These are phyloP conservation scores for Cydia fagiglandana DNA, from an alignment of 1,140 invertebrate species.

Conservation along the genomic window DNA sequence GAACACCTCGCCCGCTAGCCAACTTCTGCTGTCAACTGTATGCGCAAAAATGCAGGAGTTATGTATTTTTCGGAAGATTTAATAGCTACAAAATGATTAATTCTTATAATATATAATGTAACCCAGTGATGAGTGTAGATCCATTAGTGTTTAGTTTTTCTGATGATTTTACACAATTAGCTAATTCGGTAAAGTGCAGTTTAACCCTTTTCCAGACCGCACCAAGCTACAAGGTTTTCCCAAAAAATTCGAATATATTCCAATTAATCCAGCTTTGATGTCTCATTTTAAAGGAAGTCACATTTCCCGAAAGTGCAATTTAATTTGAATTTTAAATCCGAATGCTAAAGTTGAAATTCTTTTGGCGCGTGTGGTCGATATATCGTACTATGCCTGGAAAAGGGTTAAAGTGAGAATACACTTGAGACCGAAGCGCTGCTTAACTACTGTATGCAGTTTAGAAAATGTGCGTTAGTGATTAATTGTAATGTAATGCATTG, in stretches of 20 bases:
- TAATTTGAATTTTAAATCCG: too few species aligned
- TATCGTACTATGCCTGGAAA: too few species aligned
- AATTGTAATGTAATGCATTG: conserved; percentile 40
- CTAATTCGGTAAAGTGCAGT: conserved; percentile 32
- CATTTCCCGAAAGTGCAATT: too few species aligned
- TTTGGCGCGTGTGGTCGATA: too few species aligned
- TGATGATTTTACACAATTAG: conserved; percentile 24
- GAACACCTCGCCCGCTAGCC: too few species aligned
- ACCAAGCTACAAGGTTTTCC: too few species aligned
- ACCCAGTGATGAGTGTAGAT: conserved; percentile 31
- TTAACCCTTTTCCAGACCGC: too few species aligned
- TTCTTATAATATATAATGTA: conserved; percentile 5
- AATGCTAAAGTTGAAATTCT: too few species aligned
- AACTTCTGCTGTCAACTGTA: too few species aligned
- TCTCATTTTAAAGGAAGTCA: too few species aligned
- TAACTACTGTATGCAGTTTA: conserved; percentile 48
- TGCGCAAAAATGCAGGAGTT: conserved; percentile 18
- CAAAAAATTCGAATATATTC: too few species aligned
- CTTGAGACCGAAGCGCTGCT: conserved; percentile 28
- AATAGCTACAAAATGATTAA: conserved; percentile 17
- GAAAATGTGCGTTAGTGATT: conserved; percentile 44
- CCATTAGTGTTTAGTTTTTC: conserved; percentile 26
- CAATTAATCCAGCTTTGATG: too few species aligned
- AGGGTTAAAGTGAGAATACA: conserved; percentile 43
- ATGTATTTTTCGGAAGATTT: conserved; percentile 30